These are phyloP conservation scores for Lineus longissimus DNA, from an alignment of 1,140 invertebrate species.

Conservation along the genomic window DNA sequence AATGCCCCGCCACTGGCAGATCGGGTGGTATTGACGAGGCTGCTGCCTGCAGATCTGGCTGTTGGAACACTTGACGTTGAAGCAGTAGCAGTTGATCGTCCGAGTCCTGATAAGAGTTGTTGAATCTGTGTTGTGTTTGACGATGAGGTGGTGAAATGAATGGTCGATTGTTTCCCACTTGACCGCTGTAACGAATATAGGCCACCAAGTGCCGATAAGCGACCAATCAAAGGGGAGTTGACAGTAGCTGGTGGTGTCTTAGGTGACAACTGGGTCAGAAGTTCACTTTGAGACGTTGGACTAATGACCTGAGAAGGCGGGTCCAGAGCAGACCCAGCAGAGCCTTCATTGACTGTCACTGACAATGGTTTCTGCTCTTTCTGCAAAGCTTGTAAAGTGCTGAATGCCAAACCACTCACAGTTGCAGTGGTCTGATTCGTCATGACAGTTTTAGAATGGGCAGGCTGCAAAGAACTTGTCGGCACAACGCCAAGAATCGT, in stretches of 20 bases:
- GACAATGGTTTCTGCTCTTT: too few relatives aligned
- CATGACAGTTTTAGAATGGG: too few relatives aligned
- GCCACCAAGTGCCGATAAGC: not conserved
- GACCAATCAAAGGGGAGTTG: not conserved
- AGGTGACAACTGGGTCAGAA: not conserved
- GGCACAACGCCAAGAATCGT: too few relatives aligned
- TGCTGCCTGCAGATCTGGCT: slow-evolving; percentile 1
- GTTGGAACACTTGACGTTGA: slow-evolving; percentile 11
- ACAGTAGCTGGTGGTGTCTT: not conserved
- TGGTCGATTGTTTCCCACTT: slow-evolving; percentile 1
- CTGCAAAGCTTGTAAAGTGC: too few relatives aligned
- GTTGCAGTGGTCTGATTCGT: too few relatives aligned
- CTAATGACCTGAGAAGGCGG: too few relatives aligned
- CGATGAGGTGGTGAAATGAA: slow-evolving; percentile 30
- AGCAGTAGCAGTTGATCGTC: not conserved
- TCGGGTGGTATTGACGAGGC: not conserved
- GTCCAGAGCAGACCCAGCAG: too few relatives aligned
- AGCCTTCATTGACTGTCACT: too few relatives aligned
- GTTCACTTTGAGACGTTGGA: not conserved
- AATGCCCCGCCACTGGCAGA: not conserved
- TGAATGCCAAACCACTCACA: too few relatives aligned
- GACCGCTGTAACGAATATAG: too few relatives aligned
- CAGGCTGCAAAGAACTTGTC: too few relatives aligned
- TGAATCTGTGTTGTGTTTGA: slow-evolving; percentile 35
- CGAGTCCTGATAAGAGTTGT: slow-evolving; percentile 27